Evolutionary conservation across 2,113 vertebrate species (phyloP).

Genomic region (Ciconia boyciana): DNA sequence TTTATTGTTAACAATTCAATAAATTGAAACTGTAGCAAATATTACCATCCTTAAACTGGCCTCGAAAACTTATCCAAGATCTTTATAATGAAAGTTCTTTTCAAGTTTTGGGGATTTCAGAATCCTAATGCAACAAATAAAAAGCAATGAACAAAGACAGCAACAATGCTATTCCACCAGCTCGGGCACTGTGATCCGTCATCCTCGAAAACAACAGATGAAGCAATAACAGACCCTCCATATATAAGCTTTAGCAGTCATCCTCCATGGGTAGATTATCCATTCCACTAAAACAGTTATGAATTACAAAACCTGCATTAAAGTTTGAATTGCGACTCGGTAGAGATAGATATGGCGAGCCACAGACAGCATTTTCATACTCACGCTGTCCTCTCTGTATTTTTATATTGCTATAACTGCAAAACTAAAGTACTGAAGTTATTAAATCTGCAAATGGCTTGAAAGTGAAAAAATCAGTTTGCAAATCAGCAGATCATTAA

Average conservation of each 20-base stretch:
- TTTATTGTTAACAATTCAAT: background rate
- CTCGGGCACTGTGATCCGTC: rapidly evolving
- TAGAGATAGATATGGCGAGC: background rate
- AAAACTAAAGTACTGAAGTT: background rate
- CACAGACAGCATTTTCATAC: background rate
- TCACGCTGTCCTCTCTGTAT: background rate
- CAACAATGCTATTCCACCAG: background rate
- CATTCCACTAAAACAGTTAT: background rate
- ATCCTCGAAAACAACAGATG: background rate
- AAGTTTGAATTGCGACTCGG: background rate
- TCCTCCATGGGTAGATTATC: background rate
- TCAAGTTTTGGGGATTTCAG: background rate
- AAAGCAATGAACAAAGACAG: background rate
- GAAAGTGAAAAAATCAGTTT: background rate
- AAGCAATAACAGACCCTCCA: background rate
- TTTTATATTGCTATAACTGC: background rate
- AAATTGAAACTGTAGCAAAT: background rate
- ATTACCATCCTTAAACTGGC: background rate
- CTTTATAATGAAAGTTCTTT: background rate
- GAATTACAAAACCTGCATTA: background rate
- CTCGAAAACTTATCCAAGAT: background rate
- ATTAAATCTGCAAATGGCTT: background rate
- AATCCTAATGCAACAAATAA: background rate
- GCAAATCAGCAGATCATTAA: background rate
- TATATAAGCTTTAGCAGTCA: background rate